Conservation (phyloP, 2,888 invertebrate genomes). For the Dynastes maya region DNA sequence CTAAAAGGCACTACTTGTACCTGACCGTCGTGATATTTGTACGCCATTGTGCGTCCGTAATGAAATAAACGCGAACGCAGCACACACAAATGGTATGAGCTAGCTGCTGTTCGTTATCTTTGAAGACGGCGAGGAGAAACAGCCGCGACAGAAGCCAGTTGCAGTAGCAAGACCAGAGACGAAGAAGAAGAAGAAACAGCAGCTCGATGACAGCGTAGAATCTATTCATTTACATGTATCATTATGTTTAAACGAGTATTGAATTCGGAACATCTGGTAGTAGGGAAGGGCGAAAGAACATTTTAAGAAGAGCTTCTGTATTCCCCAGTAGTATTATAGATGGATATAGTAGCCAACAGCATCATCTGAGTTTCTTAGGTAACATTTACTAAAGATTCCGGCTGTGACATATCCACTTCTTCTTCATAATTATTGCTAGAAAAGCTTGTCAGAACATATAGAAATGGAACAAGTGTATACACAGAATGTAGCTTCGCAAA, state of each 20-base stretch:
- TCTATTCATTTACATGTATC: constrained; percentile 54
- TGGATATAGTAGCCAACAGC: constrained; percentile 24
- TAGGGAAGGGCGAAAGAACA: constrained; percentile 9
- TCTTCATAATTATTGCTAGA: constrained; percentile 25
- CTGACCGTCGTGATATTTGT: constrained; percentile 41
- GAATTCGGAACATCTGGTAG: constrained; percentile 53
- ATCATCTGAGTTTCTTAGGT: constrained; percentile 42
- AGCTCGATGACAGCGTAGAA: constrained; percentile 51
- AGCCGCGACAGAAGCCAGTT: not conserved
- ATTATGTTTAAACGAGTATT: constrained; percentile 54
- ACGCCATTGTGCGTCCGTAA: constrained; percentile 42
- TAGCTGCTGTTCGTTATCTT: constrained; percentile 50
- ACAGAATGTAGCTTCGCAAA: no score
- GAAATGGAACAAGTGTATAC: no score
- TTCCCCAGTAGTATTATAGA: constrained; percentile 37
- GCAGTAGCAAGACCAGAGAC: constrained; percentile 15
- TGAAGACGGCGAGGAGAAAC: constrained; percentile 26
- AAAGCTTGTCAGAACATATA: not conserved
- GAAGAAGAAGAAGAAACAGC: constrained; percentile 29
- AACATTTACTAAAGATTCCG: constrained; percentile 25
- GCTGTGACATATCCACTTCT: constrained; percentile 12
- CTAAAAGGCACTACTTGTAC: constrained; percentile 33
- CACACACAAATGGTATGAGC: constrained; percentile 16
- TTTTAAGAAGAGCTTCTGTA: constrained; percentile 31
- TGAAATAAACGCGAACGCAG: constrained; percentile 36